Evolutionary conservation across 2,113 vertebrate genomes (phyloP).

Genomic region (Pogona vitticeps): DNA sequence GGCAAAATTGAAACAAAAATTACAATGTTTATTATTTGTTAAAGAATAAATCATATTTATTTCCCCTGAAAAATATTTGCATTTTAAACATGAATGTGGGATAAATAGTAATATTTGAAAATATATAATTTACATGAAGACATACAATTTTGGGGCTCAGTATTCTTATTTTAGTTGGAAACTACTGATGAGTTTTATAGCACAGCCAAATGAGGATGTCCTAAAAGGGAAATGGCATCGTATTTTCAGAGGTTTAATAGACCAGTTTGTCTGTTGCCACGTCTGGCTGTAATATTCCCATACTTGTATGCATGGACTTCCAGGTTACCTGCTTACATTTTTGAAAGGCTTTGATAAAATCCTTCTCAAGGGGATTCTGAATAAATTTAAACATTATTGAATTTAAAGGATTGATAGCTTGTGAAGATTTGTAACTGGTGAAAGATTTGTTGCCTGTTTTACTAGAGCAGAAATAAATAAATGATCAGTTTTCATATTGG

Average conservation of each 20-base stretch:
- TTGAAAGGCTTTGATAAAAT: background rate
- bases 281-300: background rate
- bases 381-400: background rate
- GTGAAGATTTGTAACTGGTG: background rate
- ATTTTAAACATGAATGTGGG: too few relatives aligned
- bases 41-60: background rate
- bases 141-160: background rate
- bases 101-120: background rate
- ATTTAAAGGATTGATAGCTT: background rate
- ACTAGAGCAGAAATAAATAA: background rate
- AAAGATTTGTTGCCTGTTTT: background rate
- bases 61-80: background rate
- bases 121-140: background rate
- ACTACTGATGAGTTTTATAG: background rate
- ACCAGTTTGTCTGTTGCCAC: background rate
- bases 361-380: background rate
- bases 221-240: background rate
- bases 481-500: background rate
- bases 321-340: background rate
- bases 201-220: background rate
- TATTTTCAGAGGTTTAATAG: background rate
- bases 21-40: background rate
- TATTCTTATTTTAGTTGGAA: background rate
- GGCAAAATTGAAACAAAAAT: constrained; percentile 67
- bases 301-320: background rate